Base-by-base conservation (phyloP, 2,797 vertebrate species). In the Spheniscus humboldti region DNA sequence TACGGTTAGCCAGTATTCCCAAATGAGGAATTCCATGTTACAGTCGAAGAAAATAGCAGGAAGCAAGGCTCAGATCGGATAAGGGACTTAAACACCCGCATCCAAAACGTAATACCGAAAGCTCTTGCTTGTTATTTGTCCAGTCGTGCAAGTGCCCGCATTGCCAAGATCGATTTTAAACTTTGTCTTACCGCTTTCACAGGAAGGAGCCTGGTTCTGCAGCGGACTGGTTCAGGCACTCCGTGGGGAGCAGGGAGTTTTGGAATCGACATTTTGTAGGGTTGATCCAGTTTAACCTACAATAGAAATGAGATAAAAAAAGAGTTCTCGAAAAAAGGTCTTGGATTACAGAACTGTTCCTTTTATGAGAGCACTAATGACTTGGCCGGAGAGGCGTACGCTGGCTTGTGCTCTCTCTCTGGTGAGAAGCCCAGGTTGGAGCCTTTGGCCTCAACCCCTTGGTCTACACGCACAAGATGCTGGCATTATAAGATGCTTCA, bases 1-100 rank as follows among this genome's bases (percentile, higher is more conserved):
- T 25, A 0, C 1, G 9, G 5, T 17, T 14, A 18, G 24, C 45
- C 60, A 2, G 6, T 2, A 0, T 1, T 41, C 39, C 18, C 10
- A 57, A 57, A 24, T 0, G 22, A 25, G 23, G 27, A 14, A n/a
- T 39, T 28, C 23, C 47, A 4, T 12, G 7, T 15, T 41, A 6
- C 15, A 5, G 7, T 0, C 24, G n/a, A 47, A 73, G 47, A 84
- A 48, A 59, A 77, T 10, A 10, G 13, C 53, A 72, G 50, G 37
- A 78, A 63, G 18, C 25, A 57, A 35, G 20, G 20, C 45, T 86
- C 18, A 15, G 50, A 53, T 31, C 3, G 5, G 18, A 18, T 30
- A 59, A 47, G 4, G 18, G 45, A 37, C 84, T 68, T 75, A 84
- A 86, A 81, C 47, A 66, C 6, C 31, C 62, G 43, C 19, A 18